phyloP scores from a whole-genome alignment of 2,113 vertebrate genomes.

The Pipa parva region DNA sequence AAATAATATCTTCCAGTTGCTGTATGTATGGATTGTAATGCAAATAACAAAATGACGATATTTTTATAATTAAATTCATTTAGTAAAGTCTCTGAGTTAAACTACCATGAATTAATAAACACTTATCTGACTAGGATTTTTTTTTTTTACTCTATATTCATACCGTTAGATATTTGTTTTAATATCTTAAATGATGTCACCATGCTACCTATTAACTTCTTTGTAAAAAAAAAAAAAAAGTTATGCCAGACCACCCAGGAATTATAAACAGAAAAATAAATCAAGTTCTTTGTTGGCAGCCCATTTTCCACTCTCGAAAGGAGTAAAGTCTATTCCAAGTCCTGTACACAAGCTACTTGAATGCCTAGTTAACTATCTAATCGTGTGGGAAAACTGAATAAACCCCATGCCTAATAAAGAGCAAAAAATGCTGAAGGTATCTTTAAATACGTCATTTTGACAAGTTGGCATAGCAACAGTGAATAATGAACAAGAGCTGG shows the following conservation, averaged over 20 bases:
- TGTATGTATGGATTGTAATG: too few relatives aligned
- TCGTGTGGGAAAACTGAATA: conserved; percentile 1
- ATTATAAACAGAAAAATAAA: background rate
- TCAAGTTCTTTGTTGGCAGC: background rate
- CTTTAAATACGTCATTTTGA: conserved; percentile 9
- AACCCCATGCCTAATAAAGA: background rate
- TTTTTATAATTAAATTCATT: too few relatives aligned
- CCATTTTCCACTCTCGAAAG: background rate
- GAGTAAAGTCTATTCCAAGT: background rate
- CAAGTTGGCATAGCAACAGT: conserved; percentile 13
- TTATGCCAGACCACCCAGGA: conserved; percentile 22
- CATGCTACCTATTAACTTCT: too few relatives aligned
- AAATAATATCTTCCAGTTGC: too few relatives aligned
- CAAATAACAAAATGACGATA: too few relatives aligned
- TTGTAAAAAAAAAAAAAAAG: too few relatives aligned
- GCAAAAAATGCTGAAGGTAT: background rate
- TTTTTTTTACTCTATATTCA: too few relatives aligned
- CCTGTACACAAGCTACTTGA: background rate
- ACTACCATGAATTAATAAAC: too few relatives aligned
- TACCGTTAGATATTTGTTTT: too few relatives aligned
- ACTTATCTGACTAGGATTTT: too few relatives aligned
- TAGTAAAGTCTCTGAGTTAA: too few relatives aligned
- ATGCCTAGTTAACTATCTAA: conserved; percentile 1
- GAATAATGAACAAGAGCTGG: conserved; percentile 17
- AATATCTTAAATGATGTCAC: too few relatives aligned